Percentiles rank a stretch among this genome's conserved stretches.
phyloP scores from a whole-genome alignment of 2,888 invertebrate species.

The Hydropsyche betteni region DNA sequence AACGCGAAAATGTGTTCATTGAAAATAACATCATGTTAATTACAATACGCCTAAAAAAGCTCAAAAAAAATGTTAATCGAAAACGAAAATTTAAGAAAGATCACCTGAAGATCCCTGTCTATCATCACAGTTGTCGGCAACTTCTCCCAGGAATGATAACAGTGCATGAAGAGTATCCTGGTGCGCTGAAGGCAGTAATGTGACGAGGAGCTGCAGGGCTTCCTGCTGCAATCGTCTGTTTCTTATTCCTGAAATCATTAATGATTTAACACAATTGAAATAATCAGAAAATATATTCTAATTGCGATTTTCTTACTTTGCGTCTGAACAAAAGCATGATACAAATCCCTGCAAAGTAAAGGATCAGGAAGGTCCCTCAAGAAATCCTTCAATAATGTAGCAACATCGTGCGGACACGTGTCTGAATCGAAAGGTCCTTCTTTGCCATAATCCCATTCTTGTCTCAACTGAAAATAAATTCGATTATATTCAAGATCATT shows the following conservation, averaged over 20 bases:
- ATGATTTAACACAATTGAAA: conserved; percentile 31
- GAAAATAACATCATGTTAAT: conserved; percentile 6
- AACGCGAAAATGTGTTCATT: no score
- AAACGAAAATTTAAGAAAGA: conserved; percentile 15
- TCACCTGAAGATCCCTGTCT: conserved; percentile 63
- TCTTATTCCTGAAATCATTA: conserved; percentile 73
- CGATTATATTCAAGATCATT: neutral
- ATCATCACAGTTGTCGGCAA: conserved; percentile 78
- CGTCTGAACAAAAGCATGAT: conserved; percentile 88
- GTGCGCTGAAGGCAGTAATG: conserved; percentile 86
- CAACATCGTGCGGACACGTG: conserved; percentile 92
- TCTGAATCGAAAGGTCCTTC: conserved; percentile 78
- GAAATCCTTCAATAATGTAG: conserved; percentile 91
- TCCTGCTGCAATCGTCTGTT: conserved; percentile 84
- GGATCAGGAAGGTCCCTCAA: conserved; percentile 93
- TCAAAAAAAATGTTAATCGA: neutral
- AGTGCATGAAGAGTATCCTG: conserved; percentile 88
- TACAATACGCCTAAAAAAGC: conserved; percentile 15
- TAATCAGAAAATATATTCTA: neutral
- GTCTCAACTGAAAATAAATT: conserved; percentile 73
- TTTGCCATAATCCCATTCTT: conserved; percentile 88
- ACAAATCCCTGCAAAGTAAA: conserved; percentile 87
- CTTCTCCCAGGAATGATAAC: conserved; percentile 81
- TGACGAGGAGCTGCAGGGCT: conserved; percentile 83
- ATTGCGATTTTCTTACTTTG: conserved; percentile 75